Evolutionary conservation across 2,113 vertebrate genomes (phyloP).

Genomic region (Cynocephalus volans): DNA sequence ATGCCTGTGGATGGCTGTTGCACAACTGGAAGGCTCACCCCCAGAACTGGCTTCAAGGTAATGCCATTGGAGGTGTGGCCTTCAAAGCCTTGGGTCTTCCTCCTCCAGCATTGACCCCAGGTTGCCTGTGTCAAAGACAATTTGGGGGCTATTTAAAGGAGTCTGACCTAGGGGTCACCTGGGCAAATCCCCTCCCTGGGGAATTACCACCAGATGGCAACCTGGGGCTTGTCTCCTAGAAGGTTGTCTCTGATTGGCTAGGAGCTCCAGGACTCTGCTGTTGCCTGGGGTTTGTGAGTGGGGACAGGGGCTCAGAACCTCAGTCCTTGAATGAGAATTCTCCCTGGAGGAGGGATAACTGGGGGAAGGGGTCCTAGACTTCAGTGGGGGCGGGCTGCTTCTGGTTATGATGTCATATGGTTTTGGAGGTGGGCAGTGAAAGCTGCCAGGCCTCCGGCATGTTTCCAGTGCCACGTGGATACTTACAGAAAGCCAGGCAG

Average conservation of each 20-base stretch:
- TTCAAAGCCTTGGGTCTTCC: constrained; percentile 77
- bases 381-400: neutral
- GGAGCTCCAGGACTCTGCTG: neutral
- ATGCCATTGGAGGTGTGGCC: constrained; percentile 41
- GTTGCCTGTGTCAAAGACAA: constrained; percentile 88
- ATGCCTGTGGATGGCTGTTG: neutral
- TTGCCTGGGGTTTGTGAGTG: neutral
- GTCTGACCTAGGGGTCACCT: constrained; percentile 92
- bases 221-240: constrained; percentile 72
- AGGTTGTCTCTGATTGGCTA: neutral
- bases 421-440: neutral
- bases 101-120: constrained; percentile 70
- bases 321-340: neutral
- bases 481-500: neutral
- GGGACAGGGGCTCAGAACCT: neutral
- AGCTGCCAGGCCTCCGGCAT: neutral
- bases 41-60: constrained; percentile 68
- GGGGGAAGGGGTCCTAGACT: neutral
- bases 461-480: neutral
- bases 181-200: constrained; percentile 86
- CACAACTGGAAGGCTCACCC: constrained; percentile 58
- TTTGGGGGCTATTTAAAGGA: constrained; percentile 95
- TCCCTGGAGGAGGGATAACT: neutral
- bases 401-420: neutral
- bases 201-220: constrained; percentile 88